Base-by-base conservation (phyloP, 2,113 vertebrate species). In the Bucco capensis region DNA sequence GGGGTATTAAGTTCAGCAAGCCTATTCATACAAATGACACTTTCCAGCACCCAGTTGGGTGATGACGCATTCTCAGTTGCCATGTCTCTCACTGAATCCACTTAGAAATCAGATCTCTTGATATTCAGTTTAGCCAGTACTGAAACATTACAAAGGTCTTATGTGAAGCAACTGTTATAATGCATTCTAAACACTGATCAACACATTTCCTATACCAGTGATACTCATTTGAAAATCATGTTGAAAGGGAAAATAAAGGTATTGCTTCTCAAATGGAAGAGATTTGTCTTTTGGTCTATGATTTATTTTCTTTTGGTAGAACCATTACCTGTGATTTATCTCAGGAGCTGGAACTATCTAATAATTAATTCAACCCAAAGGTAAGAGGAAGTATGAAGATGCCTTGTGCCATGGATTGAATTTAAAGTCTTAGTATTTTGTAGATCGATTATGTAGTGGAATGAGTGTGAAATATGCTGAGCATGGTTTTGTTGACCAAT, bases 401-500 rank as follows among this genome's bases (percentile, higher is more conserved):
- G 17, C 14, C 17, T 66, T 56, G 14, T 14, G 1, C 31, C 6
- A 1, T 72, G 23, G 49, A 33, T 60, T 75, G 24, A 75, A 64
- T 10, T 81, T 50, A 28, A n/a, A n/a, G n/a, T n/a, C n/a, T n/a
- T 35, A 5, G 10, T 78, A 28, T 69, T 75, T 72, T 73, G 19
- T 74, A 57, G 25, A 14, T 66, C 0, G 0, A 6, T 46, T 47
- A 12, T 78, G 19, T 58, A 24, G n/a, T 67, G 27, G 23, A 80
- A 58, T 54, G 28, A 83, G 31, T 46, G 35, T 83, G 30, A 71
- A 95, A 62, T 78, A 61, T 19, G 8, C 8, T 2, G 24, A 47
- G 15, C 38, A 19, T 77, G 40, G 50, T 92, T 90, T 90, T 72
- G 47, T 77, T 35, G 30, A 67, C 65, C 17, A 38, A 3, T 67